Conservation (phyloP, 2,113 vertebrate species). For the Aegypius monachus region DNA sequence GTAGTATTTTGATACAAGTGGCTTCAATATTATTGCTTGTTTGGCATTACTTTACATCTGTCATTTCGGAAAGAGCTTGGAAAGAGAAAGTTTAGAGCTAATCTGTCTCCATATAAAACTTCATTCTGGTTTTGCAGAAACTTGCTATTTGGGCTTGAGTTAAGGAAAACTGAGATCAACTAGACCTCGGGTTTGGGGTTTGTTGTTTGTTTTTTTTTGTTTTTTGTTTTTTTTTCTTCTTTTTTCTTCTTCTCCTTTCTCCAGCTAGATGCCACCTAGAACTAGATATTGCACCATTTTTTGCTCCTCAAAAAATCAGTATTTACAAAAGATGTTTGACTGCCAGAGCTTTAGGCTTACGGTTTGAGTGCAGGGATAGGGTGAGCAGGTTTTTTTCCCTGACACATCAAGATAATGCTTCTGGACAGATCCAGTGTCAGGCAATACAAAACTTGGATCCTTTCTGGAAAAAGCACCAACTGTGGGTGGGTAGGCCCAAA, state of each 20-base stretch:
- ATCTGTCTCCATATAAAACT: neutral
- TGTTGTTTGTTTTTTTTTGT: neutral
- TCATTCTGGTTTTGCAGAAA: neutral
- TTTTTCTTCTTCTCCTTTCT: neutral
- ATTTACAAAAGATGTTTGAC: neutral
- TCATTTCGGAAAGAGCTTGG: neutral
- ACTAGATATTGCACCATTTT: neutral
- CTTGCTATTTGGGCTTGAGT: neutral
- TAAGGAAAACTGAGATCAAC: neutral
- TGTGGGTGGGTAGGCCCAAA: neutral
- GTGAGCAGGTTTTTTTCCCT: neutral
- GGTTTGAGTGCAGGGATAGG: neutral
- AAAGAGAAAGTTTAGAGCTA: neutral
- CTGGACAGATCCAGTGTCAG: neutral
- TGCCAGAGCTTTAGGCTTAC: neutral
- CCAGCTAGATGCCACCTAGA: neutral
- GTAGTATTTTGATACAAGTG: neutral
- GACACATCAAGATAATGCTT: neutral
- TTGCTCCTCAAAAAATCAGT: neutral
- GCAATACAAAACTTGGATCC: neutral
- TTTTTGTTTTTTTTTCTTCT: too few relatives aligned
- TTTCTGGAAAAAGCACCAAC: neutral
- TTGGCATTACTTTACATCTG: neutral
- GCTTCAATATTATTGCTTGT: neutral
- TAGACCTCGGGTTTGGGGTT: neutral